These are phyloP conservation scores for Misgurnus anguillicaudatus DNA, from an alignment of 2,113 vertebrate species.

Conservation along the genomic window DNA sequence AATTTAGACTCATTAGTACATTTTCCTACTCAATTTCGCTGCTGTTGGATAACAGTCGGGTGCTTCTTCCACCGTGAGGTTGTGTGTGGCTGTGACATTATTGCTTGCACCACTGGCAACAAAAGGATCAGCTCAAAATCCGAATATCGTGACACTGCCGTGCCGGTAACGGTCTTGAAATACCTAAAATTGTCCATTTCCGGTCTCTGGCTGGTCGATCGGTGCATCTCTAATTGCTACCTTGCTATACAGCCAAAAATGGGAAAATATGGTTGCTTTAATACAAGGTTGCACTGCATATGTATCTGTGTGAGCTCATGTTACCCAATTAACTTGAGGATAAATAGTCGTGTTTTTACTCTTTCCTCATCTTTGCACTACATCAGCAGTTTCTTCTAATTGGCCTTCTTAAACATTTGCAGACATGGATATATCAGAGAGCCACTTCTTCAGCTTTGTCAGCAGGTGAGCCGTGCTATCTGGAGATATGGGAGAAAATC, in stretches of 20 bases:
- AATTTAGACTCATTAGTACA: too few relatives aligned
- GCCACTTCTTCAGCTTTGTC: slow-evolving; percentile 67
- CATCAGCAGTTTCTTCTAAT: slow-evolving; percentile 44
- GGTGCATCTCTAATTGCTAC: background rate
- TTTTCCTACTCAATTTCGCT: too few relatives aligned
- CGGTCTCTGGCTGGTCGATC: too few relatives aligned
- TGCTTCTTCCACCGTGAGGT: too few relatives aligned
- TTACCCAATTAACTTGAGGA: slow-evolving; percentile 10
- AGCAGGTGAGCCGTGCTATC: slow-evolving; percentile 72
- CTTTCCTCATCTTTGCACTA: background rate
- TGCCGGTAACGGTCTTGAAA: too few relatives aligned
- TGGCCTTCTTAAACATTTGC: slow-evolving; percentile 45
- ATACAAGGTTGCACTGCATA: background rate
- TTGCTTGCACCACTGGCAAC: too few relatives aligned
- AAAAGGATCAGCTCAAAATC: too few relatives aligned
- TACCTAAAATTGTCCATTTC: too few relatives aligned
- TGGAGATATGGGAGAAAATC: slow-evolving; percentile 67
- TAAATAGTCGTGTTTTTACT: background rate
- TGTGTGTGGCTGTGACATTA: too few relatives aligned
- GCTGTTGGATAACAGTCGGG: too few relatives aligned
- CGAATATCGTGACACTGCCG: too few relatives aligned
- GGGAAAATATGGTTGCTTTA: background rate
- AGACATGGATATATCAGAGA: slow-evolving; percentile 40
- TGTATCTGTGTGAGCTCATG: background rate
- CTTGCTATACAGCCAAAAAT: slow-evolving; percentile 30